These are phyloP conservation scores for Hippolais icterina DNA, from an alignment of 2,113 vertebrate genomes.

Conservation along the genomic window DNA sequence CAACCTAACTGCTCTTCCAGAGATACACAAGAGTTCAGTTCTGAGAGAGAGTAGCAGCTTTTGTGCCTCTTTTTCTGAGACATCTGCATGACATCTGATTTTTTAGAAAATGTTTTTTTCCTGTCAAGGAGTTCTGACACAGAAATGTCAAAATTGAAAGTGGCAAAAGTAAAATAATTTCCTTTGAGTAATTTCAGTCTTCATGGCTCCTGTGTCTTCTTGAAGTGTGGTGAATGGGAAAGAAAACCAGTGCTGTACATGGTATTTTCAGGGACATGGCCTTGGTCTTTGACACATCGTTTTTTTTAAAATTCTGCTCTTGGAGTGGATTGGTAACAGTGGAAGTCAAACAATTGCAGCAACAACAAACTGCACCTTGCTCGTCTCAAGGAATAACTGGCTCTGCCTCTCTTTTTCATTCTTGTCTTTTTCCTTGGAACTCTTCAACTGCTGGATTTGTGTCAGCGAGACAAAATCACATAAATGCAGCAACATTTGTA, in stretches of 20 bases:
- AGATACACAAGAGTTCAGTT: background rate
- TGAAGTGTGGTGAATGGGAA: background rate
- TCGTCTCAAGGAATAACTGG: background rate
- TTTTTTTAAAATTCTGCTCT: background rate
- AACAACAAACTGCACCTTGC: background rate
- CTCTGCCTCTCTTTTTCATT: background rate
- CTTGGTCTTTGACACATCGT: background rate
- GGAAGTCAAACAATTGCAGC: background rate
- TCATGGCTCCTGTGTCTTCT: background rate
- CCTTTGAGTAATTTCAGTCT: background rate
- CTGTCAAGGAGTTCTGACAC: background rate
- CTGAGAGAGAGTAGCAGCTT: background rate
- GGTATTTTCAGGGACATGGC: background rate
- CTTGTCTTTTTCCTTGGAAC: background rate
- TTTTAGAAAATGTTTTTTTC: background rate
- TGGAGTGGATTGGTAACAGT: background rate
- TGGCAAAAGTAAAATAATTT: background rate
- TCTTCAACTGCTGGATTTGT: background rate
- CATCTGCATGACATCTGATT: fast-evolving
- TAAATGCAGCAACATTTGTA: background rate
- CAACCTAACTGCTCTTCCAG: background rate
- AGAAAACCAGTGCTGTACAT: background rate
- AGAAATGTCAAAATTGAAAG: background rate
- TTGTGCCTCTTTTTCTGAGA: background rate
- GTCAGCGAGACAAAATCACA: background rate